A percentile compares a stretch with the other conserved stretches of the same genome.
phyloP scores from a whole-genome alignment of 2,113 vertebrate genomes.

The Struthidea cinerea region DNA sequence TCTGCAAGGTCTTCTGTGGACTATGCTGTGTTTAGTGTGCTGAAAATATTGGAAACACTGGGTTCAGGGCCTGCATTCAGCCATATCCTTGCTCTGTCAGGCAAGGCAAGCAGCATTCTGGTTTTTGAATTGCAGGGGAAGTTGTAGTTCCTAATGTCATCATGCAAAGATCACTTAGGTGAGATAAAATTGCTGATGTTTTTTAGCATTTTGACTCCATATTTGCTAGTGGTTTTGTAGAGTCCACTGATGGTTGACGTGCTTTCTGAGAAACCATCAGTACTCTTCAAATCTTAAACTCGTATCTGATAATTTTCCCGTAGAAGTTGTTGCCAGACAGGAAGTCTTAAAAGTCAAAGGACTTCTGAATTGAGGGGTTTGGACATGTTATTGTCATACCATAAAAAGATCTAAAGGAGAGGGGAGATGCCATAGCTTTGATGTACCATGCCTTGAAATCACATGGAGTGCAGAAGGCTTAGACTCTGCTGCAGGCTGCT shows the following conservation, averaged over 20 bases:
- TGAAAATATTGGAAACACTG: neutral
- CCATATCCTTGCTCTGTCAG: neutral
- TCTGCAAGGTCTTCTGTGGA: neutral
- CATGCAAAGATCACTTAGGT: neutral
- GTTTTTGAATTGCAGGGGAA: neutral
- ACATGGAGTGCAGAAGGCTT: neutral
- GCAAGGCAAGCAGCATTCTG: neutral
- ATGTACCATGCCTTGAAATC: constrained; percentile 2
- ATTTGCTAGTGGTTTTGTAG: neutral
- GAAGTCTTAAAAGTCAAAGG: neutral
- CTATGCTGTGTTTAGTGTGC: accelerated
- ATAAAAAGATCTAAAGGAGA: constrained; percentile 1
- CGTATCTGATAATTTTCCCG: neutral
- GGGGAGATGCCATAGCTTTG: constrained; percentile 1
- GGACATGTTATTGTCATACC: neutral
- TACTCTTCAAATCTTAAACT: neutral
- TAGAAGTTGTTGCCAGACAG: neutral
- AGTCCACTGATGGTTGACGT: neutral
- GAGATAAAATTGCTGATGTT: neutral
- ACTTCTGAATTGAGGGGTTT: constrained; percentile 27
- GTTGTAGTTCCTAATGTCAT: neutral
- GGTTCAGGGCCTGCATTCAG: neutral
- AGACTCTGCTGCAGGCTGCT: constrained; percentile 27
- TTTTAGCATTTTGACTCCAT: neutral
- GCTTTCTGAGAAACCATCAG: neutral